Conservation (phyloP, 2,113 vertebrate genomes). For the Micronisus gabar region DNA sequence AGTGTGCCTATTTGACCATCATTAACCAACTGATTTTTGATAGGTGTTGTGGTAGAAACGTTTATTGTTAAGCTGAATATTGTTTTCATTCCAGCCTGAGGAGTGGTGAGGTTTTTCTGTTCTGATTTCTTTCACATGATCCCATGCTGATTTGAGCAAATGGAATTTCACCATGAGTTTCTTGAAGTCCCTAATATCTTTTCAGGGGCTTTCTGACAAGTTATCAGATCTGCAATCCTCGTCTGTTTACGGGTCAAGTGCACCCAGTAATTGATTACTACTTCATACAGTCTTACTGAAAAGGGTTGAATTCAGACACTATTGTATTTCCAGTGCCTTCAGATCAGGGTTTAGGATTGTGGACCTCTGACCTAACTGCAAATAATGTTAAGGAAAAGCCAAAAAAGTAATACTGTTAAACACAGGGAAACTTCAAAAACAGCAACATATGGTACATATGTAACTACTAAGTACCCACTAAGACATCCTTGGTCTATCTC, state of each 20-base stretch:
- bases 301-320: neutral
- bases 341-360: neutral
- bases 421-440: conserved; percentile 24
- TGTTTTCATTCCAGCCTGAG: neutral
- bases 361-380: neutral
- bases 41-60: neutral
- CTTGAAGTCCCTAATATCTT: neutral
- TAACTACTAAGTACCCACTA: neutral
- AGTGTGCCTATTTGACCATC: neutral
- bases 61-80: neutral
- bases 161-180: neutral
- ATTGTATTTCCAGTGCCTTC: neutral
- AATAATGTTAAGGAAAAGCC: neutral
- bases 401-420: neutral
- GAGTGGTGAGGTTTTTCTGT: neutral
- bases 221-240: neutral
- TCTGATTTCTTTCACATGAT: neutral
- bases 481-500: conserved; percentile 9
- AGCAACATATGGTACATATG: conserved; percentile 20
- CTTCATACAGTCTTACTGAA: neutral
- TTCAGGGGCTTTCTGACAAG: neutral
- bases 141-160: neutral
- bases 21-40: neutral
- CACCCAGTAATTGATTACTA: neutral
- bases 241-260: neutral